Evolutionary conservation across 2,888 invertebrate genomes (phyloP).

Genomic region (Quadriops clusia): DNA sequence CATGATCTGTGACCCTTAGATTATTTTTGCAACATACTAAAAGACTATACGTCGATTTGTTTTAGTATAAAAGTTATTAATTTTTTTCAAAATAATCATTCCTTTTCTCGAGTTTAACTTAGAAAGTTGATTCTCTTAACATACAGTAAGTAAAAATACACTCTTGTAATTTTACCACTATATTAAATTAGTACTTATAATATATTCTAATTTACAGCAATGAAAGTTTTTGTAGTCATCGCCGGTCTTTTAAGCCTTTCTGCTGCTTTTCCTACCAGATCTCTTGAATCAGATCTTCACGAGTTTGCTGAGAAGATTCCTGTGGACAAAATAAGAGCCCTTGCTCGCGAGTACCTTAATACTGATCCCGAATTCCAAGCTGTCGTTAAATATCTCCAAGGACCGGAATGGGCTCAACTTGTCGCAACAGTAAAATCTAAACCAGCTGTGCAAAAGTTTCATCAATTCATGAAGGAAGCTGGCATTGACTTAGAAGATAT

Average conservation of each 20-base stretch:
- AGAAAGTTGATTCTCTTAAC: too few species aligned
- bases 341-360: slow-evolving; percentile 16
- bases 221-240: slow-evolving; percentile 12
- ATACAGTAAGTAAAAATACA: slow-evolving; percentile 3
- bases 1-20: too few species aligned
- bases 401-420: slow-evolving; percentile 18
- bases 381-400: slow-evolving; percentile 19
- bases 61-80: too few species aligned
- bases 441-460: slow-evolving; percentile 15
- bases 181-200: background rate
- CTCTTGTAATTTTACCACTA: background rate
- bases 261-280: slow-evolving; percentile 10
- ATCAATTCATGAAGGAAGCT: slow-evolving; percentile 15
- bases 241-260: slow-evolving; percentile 8
- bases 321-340: slow-evolving; percentile 9
- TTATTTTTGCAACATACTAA: too few species aligned
- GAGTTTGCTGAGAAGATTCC: slow-evolving; percentile 11
- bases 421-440: slow-evolving; percentile 12
- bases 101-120: too few species aligned
- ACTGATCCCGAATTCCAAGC: slow-evolving; percentile 19
- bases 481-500: slow-evolving; percentile 16
- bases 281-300: slow-evolving; percentile 14
- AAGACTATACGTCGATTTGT: too few species aligned
- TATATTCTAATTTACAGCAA: slow-evolving; percentile 5
- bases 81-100: too few species aligned